phyloP scores from a whole-genome alignment of 2,888 invertebrate species.

The Pterostichus madidus region DNA sequence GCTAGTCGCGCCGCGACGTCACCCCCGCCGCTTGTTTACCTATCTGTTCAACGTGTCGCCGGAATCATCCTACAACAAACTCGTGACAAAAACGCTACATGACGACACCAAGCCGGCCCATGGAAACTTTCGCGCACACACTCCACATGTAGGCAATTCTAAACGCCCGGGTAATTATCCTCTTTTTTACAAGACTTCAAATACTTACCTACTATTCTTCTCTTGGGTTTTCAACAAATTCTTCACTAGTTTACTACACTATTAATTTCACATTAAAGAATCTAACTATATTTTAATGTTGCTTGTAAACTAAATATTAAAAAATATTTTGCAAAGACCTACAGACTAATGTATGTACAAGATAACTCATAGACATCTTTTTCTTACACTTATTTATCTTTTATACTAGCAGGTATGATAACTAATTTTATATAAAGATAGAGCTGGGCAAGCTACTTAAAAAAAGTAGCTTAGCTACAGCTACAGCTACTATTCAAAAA shows the following conservation, averaged over 20 bases:
- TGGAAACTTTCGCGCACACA: background rate
- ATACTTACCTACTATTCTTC: background rate
- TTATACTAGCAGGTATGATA: too few relatives aligned
- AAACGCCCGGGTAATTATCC: background rate
- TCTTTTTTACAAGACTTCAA: constrained; percentile 4
- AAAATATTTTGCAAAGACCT: background rate
- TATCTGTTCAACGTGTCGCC: constrained; percentile 31
- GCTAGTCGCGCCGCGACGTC: background rate
- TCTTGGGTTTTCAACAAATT: constrained; percentile 17
- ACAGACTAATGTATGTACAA: too few relatives aligned
- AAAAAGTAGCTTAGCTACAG: too few relatives aligned
- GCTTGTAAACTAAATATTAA: constrained; percentile 13
- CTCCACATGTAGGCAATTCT: constrained; percentile 10
- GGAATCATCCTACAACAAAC: background rate
- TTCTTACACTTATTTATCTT: too few relatives aligned
- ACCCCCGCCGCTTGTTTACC: constrained; percentile 47
- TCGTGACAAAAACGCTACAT: constrained; percentile 15
- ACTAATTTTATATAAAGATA: too few relatives aligned
- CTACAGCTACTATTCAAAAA: too few relatives aligned
- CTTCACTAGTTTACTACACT: background rate
- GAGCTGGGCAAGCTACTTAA: too few relatives aligned
- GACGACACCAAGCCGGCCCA: background rate
- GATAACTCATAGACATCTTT: background rate
- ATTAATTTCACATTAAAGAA: constrained; percentile 48
- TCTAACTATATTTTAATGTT: constrained; percentile 45